Percentiles rank a stretch among this genome's conserved stretches.
These are phyloP conservation scores for Papilio protenor DNA, from an alignment of 2,888 invertebrate species.

Conservation along the genomic window DNA sequence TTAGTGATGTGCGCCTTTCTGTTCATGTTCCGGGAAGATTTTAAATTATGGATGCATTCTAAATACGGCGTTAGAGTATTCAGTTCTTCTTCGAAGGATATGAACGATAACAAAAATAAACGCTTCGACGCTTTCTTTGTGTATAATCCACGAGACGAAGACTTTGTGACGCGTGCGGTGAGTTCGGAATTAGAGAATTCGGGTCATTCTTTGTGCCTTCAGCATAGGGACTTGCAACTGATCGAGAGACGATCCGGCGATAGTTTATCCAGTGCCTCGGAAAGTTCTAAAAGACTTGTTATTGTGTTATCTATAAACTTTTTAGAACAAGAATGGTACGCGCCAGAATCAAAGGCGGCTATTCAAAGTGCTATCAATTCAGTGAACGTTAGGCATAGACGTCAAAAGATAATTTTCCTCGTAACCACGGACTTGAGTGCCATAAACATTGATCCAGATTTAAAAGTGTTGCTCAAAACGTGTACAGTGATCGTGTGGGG, in stretches of 20 bases:
- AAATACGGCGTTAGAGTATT: slow-evolving; percentile 90
- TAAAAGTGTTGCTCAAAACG: slow-evolving; percentile 89
- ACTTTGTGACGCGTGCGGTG: slow-evolving; percentile 87
- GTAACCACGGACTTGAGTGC: slow-evolving; percentile 85
- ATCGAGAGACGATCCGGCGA: slow-evolving; percentile 84
- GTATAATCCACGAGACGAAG: slow-evolving; percentile 92
- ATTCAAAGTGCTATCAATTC: slow-evolving; percentile 88
- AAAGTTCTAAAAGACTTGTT: slow-evolving; percentile 89
- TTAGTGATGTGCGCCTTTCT: slow-evolving; percentile 87
- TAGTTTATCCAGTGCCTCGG: slow-evolving; percentile 82
- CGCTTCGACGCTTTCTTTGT: slow-evolving; percentile 95
- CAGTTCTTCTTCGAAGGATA: slow-evolving; percentile 83
- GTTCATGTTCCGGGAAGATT: slow-evolving; percentile 90
- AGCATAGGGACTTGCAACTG: slow-evolving; percentile 86
- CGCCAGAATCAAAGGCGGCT: slow-evolving; percentile 92
- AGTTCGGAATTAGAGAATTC: slow-evolving; percentile 90
- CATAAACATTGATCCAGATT: slow-evolving; percentile 88
- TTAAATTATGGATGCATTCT: slow-evolving; percentile 91
- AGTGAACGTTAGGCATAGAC: slow-evolving; percentile 86
- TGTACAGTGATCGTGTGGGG: slow-evolving; percentile 91
- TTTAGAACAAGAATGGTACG: slow-evolving; percentile 92
- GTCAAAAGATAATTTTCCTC: slow-evolving; percentile 84
- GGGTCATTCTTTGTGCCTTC: slow-evolving; percentile 86
- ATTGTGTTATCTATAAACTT: slow-evolving; percentile 92
- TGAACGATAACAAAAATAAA: slow-evolving; percentile 86